Evolutionary conservation across 2,888 invertebrate species (phyloP).

Genomic region (Ophioninae sp.): DNA sequence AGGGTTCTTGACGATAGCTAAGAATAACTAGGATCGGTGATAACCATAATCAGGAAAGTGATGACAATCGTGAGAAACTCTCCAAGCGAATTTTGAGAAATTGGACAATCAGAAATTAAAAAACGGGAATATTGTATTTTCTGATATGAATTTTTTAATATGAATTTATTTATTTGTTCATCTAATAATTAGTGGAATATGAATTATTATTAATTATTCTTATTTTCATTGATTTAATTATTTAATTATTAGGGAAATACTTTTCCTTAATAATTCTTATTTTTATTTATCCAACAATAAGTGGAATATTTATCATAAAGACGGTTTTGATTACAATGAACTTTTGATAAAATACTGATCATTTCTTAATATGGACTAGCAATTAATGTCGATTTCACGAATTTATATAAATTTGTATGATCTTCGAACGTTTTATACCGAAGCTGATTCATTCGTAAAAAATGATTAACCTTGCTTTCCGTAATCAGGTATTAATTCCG

Average conservation of each 20-base stretch:
- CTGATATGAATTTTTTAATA: too few relatives aligned
- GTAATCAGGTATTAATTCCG: slow-evolving; percentile 80
- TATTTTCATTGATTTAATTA: too few relatives aligned
- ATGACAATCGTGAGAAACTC: background rate
- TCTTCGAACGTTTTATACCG: slow-evolving; percentile 6
- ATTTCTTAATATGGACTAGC: background rate
- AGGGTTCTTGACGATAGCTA: too few relatives aligned
- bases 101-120: background rate
- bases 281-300: background rate
- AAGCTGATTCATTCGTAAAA: slow-evolving; percentile 76
- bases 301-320: background rate
- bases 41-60: background rate
- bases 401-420: slow-evolving; percentile 13
- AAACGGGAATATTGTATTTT: too few relatives aligned
- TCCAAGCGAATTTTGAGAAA: background rate
- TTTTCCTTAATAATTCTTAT: too few relatives aligned
- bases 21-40: background rate
- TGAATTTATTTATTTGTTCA: too few relatives aligned
- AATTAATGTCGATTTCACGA: background rate
- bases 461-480: slow-evolving; percentile 79
- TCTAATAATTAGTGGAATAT: too few relatives aligned
- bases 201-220: too few relatives aligned
- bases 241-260: too few relatives aligned
- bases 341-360: background rate
- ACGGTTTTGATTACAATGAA: background rate